phyloP scores from a whole-genome alignment of 2,888 invertebrate genomes.

The Panzeria rudis region DNA sequence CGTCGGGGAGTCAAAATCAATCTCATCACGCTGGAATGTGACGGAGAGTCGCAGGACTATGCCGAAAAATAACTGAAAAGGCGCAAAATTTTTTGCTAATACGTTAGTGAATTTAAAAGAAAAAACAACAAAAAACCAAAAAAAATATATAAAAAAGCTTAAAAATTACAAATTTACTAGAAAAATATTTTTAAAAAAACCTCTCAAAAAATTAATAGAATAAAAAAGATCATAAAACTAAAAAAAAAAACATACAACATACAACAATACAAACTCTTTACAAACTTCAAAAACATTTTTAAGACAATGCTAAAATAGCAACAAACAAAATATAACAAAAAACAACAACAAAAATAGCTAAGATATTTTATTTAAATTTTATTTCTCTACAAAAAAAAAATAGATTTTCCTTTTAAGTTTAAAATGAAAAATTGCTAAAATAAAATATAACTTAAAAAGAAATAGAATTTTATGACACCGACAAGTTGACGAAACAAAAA shows the following conservation, averaged over 20 bases:
- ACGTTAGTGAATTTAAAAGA: constrained; percentile 85
- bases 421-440: constrained; percentile 45
- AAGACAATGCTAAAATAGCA: constrained; percentile 71
- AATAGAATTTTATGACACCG: constrained; percentile 66
- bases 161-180: constrained; percentile 70
- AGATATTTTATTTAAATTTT: constrained; percentile 44
- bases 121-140: constrained; percentile 70
- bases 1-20: constrained; percentile 85
- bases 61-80: constrained; percentile 94
- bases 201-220: constrained; percentile 64
- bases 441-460: not conserved
- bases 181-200: constrained; percentile 67
- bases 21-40: constrained; percentile 90
- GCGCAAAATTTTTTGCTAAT: constrained; percentile 95
- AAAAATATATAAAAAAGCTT: constrained; percentile 72
- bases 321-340: constrained; percentile 30
- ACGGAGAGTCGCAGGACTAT: constrained; percentile 96
- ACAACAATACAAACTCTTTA: constrained; percentile 57
- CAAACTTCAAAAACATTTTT: constrained; percentile 66
- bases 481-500: constrained; percentile 67
- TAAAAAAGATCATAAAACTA: constrained; percentile 47
- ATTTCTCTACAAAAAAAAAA: constrained; percentile 51
- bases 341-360: constrained; percentile 56
- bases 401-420: constrained; percentile 61
- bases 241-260: constrained; percentile 36